phyloP scores from a whole-genome alignment of 2,888 invertebrate genomes.

The Atrina japonica region DNA sequence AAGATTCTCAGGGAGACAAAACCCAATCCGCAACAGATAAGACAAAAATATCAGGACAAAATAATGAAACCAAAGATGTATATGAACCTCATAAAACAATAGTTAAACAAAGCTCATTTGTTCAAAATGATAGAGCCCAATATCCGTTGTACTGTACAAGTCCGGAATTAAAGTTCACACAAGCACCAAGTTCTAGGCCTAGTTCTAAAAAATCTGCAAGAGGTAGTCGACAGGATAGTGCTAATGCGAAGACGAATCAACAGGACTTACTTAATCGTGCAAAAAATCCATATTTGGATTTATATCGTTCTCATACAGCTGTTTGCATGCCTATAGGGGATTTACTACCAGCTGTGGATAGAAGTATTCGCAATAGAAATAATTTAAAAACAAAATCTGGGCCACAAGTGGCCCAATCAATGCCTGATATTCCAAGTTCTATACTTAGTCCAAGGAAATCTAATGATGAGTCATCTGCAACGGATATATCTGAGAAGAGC shows the following conservation, averaged over 20 bases:
- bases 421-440: slow-evolving; percentile 10
- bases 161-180: slow-evolving; percentile 33
- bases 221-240: slow-evolving; percentile 10
- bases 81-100: slow-evolving; percentile 37
- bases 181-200: slow-evolving; percentile 9
- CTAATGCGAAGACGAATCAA: slow-evolving; percentile 6
- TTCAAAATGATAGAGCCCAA: slow-evolving; percentile 35
- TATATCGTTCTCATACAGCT: slow-evolving; percentile 39
- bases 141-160: slow-evolving; percentile 35
- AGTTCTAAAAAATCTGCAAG: slow-evolving; percentile 18
- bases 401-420: slow-evolving; percentile 6
- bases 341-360: slow-evolving; percentile 40
- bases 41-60: neutral
- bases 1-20: slow-evolving; percentile 20
- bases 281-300: slow-evolving; percentile 27
- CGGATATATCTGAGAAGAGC: neutral
- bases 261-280: slow-evolving; percentile 20
- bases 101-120: slow-evolving; percentile 31
- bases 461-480: neutral
- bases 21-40: neutral
- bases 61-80: slow-evolving; percentile 13
- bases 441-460: slow-evolving; percentile 12
- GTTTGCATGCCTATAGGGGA: slow-evolving; percentile 40
- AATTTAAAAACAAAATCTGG: slow-evolving; percentile 4
- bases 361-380: slow-evolving; percentile 24